These are phyloP conservation scores for Drepanosiphum platanoidis DNA, from an alignment of 2,888 invertebrate genomes.

Conservation along the genomic window DNA sequence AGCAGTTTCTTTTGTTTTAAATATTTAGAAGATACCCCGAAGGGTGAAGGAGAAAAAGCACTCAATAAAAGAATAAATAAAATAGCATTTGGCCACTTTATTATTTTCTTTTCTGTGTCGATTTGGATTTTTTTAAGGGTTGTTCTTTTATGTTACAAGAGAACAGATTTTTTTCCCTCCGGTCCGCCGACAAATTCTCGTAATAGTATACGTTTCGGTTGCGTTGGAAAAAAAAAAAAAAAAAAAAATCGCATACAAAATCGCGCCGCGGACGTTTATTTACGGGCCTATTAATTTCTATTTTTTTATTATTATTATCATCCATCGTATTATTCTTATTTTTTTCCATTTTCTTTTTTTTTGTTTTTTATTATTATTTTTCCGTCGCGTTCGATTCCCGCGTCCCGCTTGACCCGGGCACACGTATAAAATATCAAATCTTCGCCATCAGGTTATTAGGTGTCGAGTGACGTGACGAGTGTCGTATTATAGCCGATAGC, in stretches of 20 bases:
- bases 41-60: constrained; percentile 59
- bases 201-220: constrained; percentile 21
- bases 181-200: constrained; percentile 20
- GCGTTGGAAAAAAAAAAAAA: too few relatives aligned
- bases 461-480: constrained; percentile 58
- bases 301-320: constrained; percentile 14
- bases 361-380: constrained; percentile 31
- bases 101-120: constrained; percentile 60
- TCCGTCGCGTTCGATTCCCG: constrained; percentile 5
- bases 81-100: constrained; percentile 61
- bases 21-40: constrained; percentile 62
- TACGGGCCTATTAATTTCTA: constrained; percentile 45
- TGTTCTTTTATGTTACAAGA: constrained; percentile 53
- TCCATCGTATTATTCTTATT: constrained; percentile 13
- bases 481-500: constrained; percentile 59
- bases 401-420: background rate
- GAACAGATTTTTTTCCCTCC: constrained; percentile 39
- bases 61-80: constrained; percentile 62
- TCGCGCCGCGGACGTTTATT: constrained; percentile 22
- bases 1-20: constrained; percentile 62
- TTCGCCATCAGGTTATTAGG: constrained; percentile 57
- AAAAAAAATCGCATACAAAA: constrained; percentile 45
- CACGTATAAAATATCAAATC: constrained; percentile 54
- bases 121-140: constrained; percentile 56
- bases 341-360: constrained; percentile 22